Conservation (phyloP, 2,797 vertebrate species). For the Pelobates cultripes region DNA sequence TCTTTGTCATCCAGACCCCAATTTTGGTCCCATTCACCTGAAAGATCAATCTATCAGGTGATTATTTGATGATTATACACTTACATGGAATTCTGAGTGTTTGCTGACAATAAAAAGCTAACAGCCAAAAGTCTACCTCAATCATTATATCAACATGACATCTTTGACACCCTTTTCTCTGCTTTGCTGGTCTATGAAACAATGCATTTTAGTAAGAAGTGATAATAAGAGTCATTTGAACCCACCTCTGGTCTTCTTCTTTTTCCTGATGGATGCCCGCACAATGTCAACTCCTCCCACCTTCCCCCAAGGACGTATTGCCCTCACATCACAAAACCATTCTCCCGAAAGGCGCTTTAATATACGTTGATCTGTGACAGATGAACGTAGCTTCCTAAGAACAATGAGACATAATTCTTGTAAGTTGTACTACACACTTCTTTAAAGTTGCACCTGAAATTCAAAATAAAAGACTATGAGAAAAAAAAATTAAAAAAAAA, state of each 20-base stretch:
- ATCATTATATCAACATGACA: no score
- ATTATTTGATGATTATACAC: neutral
- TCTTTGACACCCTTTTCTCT: neutral
- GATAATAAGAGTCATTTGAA: neutral
- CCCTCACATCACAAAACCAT: conserved; percentile 85
- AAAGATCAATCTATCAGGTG: neutral
- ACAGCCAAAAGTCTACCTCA: no score
- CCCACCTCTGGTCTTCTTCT: conserved; percentile 80
- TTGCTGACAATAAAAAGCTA: no score
- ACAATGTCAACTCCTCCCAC: conserved; percentile 81
- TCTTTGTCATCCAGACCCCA: conserved; percentile 34
- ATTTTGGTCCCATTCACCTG: conserved; percentile 39
- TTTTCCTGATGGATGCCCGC: conserved; percentile 84
- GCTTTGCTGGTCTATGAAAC: neutral
- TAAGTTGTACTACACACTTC: no score
- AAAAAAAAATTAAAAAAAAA: no score
- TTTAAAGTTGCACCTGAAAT: no score
- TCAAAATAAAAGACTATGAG: no score
- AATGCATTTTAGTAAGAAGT: neutral
- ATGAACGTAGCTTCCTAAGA: conserved; percentile 79
- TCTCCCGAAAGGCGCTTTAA: conserved; percentile 82
- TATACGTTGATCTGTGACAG: conserved; percentile 71
- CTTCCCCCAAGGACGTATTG: conserved; percentile 75
- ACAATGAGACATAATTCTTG: neutral
- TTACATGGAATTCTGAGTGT: no score